Percentiles rank a stretch among this genome's conserved stretches.
phyloP scores from a whole-genome alignment of 1,140 invertebrate genomes.

The Lordiphosa mommai region DNA sequence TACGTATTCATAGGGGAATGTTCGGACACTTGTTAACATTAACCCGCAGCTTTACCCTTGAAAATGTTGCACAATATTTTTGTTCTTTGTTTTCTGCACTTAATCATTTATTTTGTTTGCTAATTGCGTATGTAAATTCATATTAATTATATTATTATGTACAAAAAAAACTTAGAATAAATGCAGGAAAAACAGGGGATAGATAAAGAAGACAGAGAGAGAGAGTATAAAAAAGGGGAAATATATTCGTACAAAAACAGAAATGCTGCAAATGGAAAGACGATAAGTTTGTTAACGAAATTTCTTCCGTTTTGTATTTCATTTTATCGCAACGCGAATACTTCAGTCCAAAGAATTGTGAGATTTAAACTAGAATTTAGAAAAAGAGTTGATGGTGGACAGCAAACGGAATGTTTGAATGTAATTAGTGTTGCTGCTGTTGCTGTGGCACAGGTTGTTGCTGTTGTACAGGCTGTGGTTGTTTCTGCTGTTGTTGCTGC shows the following conservation, averaged over 20 bases:
- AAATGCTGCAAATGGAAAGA: conserved; percentile 25
- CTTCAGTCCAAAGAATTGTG: neutral
- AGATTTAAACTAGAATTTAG: conserved; percentile 17
- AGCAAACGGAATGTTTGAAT: conserved; percentile 1
- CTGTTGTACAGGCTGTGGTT: conserved; percentile 19
- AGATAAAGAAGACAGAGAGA: conserved; percentile 5
- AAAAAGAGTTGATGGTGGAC: conserved; percentile 22
- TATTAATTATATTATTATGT: conserved; percentile 24
- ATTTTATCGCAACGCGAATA: conserved; percentile 5
- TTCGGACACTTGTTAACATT: no score
- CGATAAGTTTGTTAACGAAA: conserved; percentile 5
- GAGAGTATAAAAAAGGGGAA: conserved; percentile 11
- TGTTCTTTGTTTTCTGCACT: neutral
- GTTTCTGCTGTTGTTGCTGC: conserved; percentile 14
- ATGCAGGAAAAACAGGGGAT: conserved; percentile 7
- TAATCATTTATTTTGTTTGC: conserved; percentile 26
- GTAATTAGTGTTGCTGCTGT: conserved; percentile 18
- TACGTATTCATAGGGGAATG: no score
- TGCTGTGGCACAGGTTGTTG: conserved; percentile 22
- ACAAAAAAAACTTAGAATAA: conserved; percentile 25
- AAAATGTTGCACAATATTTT: no score
- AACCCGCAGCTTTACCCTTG: no score
- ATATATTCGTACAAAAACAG: neutral
- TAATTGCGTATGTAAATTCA: conserved; percentile 32
- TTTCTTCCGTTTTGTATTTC: neutral